Evolutionary conservation across 1,140 invertebrate species (phyloP), one percentile per base, ranked within the genome.

Genomic region (Orussus abietinus): DNA sequence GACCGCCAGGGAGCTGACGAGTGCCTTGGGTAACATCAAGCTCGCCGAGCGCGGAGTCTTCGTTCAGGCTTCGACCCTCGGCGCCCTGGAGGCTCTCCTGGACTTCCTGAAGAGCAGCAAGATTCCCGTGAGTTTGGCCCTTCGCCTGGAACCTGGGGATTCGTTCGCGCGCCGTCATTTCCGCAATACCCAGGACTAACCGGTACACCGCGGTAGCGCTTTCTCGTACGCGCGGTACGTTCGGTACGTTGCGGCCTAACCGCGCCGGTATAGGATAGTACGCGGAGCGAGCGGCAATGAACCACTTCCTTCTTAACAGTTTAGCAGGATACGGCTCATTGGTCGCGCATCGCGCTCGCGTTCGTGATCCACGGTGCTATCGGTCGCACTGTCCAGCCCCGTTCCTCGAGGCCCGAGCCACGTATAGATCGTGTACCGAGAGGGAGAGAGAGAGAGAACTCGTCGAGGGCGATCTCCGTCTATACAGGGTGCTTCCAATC

Each of bases 51-150:
- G 89, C 49, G 97, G 97, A 39, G 97, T 99, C 14, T 98, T 94
- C 72, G 97, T 99, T 1, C 96, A 99, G 70, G 96, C 97, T 1
- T 98, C 95, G 1, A 99, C 97, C 33, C 77, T 99, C 2, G 97
- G 97, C 1, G 98, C 96, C 2, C 75, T 99, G 1, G 97, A 99
- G 73, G 96, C 97, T 5, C 74, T 99, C 11, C 77, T 99, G 2
- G 93, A 98, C 60, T 99, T 98, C 74, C 80, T 99, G 10, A 83
- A 83, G 54, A 85, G 85, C 32, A 96, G 93, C 41, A 94, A 96
- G 76, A 98, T 99, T 74, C 96, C 97, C 53, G 88, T 91, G 60
- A 85, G 84, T 82, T 5, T 32, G n/a, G n/a, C n/a, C n/a, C n/a
- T n/a, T n/a, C n/a, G n/a, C n/a, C n/a, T n/a, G n/a, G n/a, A n/a